Evolutionary conservation across 1,140 invertebrate genomes (phyloP), one percentile per base, ranked within the genome.

Genomic region (Conopomorpha cramerella): DNA sequence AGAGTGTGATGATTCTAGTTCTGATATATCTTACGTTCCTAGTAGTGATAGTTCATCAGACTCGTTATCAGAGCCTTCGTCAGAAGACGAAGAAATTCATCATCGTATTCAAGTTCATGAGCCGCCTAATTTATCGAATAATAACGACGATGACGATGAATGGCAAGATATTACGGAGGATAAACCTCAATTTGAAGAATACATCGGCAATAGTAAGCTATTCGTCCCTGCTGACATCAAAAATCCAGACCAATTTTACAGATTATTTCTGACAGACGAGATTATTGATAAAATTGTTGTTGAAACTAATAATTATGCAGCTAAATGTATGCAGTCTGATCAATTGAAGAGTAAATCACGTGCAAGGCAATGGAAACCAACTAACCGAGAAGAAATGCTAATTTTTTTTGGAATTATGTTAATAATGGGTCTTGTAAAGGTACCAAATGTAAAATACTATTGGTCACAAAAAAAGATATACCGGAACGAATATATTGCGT

Each of bases 401-500:
- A 25, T 1, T 12, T 34, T 34, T 34, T 34, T 34, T 1, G 32
- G 32, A 2, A 18, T 43, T 1, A n/a, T 46, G 15, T 13, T 43
- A 3, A 15, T 25, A 4, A 52, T 46, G 43, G 43, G 43, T 3
- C 16, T 48, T n/a, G 28, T 25, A 1, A 48, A 42, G 28, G 19
- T 41, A 0, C 42, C 46, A 23, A 25, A 44, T 17, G 19, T 48
- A 18, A 33, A 39, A 3, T 23, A 34, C 10, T 48, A 48, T 33
- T 48, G 41, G 46, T 40, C 39, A 2, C 44, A 50, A 6, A 45
- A 46, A 17, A 23, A 3, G 1, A 32, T 50, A 1, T 45, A 40
- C 16, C 32, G 37, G 34, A 44, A 46, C 25, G 36, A 41, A 12
- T 39, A 39, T 19, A 41, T 45, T 14, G 10, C 7, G 1, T 33